Percentiles rank a stretch among this genome's conserved stretches.
These are phyloP conservation scores for Hyles euphorbiae DNA, from an alignment of 1,140 invertebrate species.

Conservation along the genomic window DNA sequence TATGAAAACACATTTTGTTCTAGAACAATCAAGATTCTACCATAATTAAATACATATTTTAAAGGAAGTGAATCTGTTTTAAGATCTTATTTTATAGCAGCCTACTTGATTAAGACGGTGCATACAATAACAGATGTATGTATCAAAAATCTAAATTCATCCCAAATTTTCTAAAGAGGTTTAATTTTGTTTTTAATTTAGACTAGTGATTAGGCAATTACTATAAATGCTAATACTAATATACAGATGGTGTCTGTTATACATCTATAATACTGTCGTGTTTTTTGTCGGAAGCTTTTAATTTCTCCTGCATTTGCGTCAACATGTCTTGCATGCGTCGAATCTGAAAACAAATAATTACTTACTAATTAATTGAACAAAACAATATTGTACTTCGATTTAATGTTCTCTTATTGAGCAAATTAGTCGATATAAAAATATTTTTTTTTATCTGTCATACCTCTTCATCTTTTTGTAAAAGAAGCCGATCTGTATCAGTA, in stretches of 20 bases:
- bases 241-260: slow-evolving; percentile 58
- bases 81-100: no score
- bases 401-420: no score
- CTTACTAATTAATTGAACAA: neutral
- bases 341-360: slow-evolving; percentile 78
- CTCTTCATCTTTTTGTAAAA: slow-evolving; percentile 96
- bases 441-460: slow-evolving; percentile 61
- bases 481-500: slow-evolving; percentile 88
- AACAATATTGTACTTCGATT: no score
- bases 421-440: no score
- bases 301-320: slow-evolving; percentile 96
- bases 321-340: slow-evolving; percentile 97
- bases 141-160: slow-evolving; percentile 58
- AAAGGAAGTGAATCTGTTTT: no score
- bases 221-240: slow-evolving; percentile 23
- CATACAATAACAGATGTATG: neutral
- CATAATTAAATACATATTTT: no score
- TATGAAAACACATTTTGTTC: no score
- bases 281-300: slow-evolving; percentile 88
- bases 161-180: slow-evolving; percentile 59
- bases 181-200: slow-evolving; percentile 28
- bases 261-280: slow-evolving; percentile 89
- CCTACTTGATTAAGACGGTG: no score
- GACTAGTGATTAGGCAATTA: no score
- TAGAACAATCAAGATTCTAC: no score